Conservation (phyloP, 1,140 invertebrate species). For the Zaprionus taronus region DNA sequence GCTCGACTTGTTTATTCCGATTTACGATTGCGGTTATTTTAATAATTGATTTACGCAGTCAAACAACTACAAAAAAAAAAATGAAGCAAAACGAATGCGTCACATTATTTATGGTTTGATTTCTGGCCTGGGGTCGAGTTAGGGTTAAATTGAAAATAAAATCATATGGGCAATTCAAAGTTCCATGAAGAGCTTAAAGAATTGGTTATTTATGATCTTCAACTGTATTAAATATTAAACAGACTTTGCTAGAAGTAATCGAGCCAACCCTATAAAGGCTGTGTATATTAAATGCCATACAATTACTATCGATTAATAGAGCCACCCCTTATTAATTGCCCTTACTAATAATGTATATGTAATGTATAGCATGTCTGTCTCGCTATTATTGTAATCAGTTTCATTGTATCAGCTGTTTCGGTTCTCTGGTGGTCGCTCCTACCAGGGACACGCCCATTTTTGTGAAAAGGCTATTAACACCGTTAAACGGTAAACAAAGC, state of each 20-base stretch:
- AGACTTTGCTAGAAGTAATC: background rate
- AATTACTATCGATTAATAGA: background rate
- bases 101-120: background rate
- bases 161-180: background rate
- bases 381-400: background rate
- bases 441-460: slow-evolving; percentile 50
- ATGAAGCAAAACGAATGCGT: background rate
- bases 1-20: background rate
- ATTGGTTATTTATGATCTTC: no score
- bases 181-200: no score
- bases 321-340: background rate
- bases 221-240: background rate
- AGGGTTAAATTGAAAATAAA: background rate
- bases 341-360: background rate
- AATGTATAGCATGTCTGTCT: background rate
- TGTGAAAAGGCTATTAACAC: slow-evolving; percentile 61
- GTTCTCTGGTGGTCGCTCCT: slow-evolving; percentile 25
- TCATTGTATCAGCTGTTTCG: background rate
- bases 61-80: background rate
- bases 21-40: background rate
- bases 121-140: no score
- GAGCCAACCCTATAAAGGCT: background rate
- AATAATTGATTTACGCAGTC: background rate
- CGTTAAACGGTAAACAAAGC: slow-evolving; percentile 57
- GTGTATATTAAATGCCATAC: background rate